Evolutionary conservation across 2,113 vertebrate genomes (phyloP), one percentile per base, ranked within the genome.

Genomic region (Sceloporus undulatus): DNA sequence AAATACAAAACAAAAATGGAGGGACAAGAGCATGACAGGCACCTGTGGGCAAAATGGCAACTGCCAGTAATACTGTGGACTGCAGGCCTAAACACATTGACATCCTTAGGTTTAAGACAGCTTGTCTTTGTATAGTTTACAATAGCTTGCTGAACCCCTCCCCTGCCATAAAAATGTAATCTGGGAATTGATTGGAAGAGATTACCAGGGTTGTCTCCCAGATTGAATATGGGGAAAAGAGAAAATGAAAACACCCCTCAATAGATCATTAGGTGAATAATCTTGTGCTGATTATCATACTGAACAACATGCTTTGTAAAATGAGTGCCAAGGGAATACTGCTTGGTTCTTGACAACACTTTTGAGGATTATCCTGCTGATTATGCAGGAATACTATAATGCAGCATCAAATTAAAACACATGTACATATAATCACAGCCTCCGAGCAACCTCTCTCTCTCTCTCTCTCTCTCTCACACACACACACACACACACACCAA

Each of bases 241-340:
- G 19, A 68, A 77, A 42, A 42, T 16, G 14, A 42, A 86, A 79
- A 42, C 68, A 59, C 2, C 25, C 10, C 79, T 75, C 54, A 42
- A 29, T 23, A 74, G 70, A 71, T 81, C 54, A 87, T 87, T 81
- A 62, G 25, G 38, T 87, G 78, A 62, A 74, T 65, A 87, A 34
- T 74, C 18, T 73, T 65, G 25, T 48, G 27, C 66, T 27, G 52
- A 81, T 87, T 87, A 73, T 13, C 38, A 62, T 59, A 59, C 66
- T 74, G 78, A 73, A 59, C 71, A 74, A 38, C 52, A 14, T 74
- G 75, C 52, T 74, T 85, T 85, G 38, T 25, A 56, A 84, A 75
- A 75, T 85, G 83, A 75, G 68, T 75, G 56, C 19, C 52, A 75
- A 59, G 71, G 52, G 83, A 75, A 75, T 75, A 85, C 71, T 16